Evolutionary conservation across 1,140 invertebrate genomes (phyloP).

Genomic region (Bursaphelenchus mucronatus): DNA sequence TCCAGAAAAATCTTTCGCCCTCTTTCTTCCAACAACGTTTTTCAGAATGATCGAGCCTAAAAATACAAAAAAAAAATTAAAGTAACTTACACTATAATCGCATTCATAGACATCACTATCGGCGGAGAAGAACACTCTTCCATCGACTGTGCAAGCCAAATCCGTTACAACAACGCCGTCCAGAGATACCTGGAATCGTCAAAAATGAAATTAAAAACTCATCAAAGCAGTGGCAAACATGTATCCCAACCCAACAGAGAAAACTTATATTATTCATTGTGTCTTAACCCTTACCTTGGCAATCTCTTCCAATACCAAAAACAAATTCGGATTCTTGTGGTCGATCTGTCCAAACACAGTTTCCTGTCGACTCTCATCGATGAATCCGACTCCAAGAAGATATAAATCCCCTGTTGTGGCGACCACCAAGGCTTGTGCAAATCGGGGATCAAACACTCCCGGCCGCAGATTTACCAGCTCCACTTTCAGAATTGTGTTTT

Average conservation of each 20-base stretch:
- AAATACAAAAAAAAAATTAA: background rate
- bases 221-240: background rate
- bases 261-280: background rate
- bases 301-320: constrained; percentile 84
- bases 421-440: constrained; percentile 74
- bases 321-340: constrained; percentile 71
- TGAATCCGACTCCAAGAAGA: constrained; percentile 74
- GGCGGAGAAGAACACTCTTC: constrained; percentile 88
- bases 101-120: constrained; percentile 94
- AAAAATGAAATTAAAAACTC: too few relatives aligned
- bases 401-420: constrained; percentile 88
- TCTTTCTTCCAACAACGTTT: too few relatives aligned
- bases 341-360: constrained; percentile 27
- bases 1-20: too few relatives aligned
- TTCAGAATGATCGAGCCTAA: background rate
- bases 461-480: constrained; percentile 55
- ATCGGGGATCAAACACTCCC: constrained; percentile 70
- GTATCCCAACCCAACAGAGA: constrained; percentile 24
- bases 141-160: constrained; percentile 75
- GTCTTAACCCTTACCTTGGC: constrained; percentile 68
- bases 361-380: constrained; percentile 61
- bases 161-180: constrained; percentile 82
- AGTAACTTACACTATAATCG: constrained; percentile 74
- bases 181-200: constrained; percentile 68
- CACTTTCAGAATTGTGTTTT: constrained; percentile 60